Base-by-base conservation (phyloP, 92 coral and sea anemone species). In the Phenganax marumi region DNA sequence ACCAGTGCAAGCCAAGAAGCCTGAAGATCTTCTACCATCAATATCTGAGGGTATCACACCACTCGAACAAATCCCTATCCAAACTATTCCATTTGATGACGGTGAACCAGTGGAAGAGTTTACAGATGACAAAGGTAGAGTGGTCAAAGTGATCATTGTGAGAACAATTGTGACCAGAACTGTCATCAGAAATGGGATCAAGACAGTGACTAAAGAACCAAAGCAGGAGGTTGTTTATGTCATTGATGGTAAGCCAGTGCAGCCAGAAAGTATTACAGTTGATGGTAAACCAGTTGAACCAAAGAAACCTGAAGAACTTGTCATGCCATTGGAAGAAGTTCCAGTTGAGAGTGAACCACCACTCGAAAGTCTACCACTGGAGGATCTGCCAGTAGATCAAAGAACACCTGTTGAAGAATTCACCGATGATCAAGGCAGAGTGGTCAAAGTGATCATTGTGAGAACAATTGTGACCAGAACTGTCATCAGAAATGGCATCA, bases 361-460 rank as follows among this genome's bases (percentile, higher is more conserved):
- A 3, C 57, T 84, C 26, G 77, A 84, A 76, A 74, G 76, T 75
- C 19, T 50, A 52, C 65, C 75, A 58, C 49, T 46, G 19, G 72
- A 23, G 13, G 10, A 56, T 12, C n/a, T n/a, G n/a, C n/a, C n/a
- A n/a, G n/a, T n/a, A n/a, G n/a, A n/a, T 13, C 84, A 52, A 21
- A 54, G 74, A n/a, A 21, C n/a, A 69, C 75, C 81, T 3, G 87
- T 85, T 14, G 93, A 87, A 23, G 97, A 90, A 51, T 87, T 48
- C 71, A 68, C 75, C 2, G 92, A 89, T 33, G 91, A 81, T 13
- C 78, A 87, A 23, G 91, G 93, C 12, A 88, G 55, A 33, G 43
- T 33, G 1, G 43, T 33, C 4, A 33, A 5, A 33, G 43, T 8
- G 68, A 81, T 19, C 17, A 21, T 77, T 50, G 48, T 74, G 0